Base-by-base conservation (phyloP, 1,140 invertebrate species). In the Temnothorax nylanderi region DNA sequence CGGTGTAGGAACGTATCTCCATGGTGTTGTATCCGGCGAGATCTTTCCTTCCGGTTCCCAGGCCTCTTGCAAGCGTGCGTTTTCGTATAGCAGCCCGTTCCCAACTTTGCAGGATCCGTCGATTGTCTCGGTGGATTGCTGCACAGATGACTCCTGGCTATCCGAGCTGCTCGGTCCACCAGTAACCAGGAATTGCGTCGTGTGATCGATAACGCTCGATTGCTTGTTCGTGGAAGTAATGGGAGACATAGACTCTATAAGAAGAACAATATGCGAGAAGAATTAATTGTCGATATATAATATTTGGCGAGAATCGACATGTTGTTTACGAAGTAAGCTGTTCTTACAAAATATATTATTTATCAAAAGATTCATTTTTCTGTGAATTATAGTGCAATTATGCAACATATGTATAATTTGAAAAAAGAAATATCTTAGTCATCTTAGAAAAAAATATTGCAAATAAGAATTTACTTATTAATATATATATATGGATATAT, bases 1-100 rank as follows among this genome's bases (percentile, higher is more conserved):
- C 0, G 93, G 93, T 2, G 93, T 84, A 1, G 94, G 92, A 18
- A 94, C 93, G 78, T 95, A 95, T 87, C 95, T 92, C 95, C 95
- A 96, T 7, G 95, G 95, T 1, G 95, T 94, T 1, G 95, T 94
- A 47, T 95, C 95, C 0, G 94, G 95, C 0, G 95, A 95, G 0
- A 93, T 82, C 78, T 95, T 95, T 13, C 93, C 91, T 26, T 95
- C 95, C 0, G 94, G 93, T 58, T 95, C 94, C 95, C 95, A 95
- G 0, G 94, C 95, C 64, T 95, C 95, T 64, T 95, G 95, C 0
- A 95, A 84, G 34, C 94, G 92, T 0, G 95, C 94, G 75, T 95
- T 95, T 2, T 93, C 93, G 49, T 94, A 95, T 0, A 95, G 69
- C 0, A 95, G 84, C 0, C 95, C 95, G 56, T 95, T 95, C 4